Percentiles rank a stretch among this genome's conserved stretches.
Evolutionary conservation across 2,113 vertebrate species (phyloP).

Genomic region (Litocranius walleri): DNA sequence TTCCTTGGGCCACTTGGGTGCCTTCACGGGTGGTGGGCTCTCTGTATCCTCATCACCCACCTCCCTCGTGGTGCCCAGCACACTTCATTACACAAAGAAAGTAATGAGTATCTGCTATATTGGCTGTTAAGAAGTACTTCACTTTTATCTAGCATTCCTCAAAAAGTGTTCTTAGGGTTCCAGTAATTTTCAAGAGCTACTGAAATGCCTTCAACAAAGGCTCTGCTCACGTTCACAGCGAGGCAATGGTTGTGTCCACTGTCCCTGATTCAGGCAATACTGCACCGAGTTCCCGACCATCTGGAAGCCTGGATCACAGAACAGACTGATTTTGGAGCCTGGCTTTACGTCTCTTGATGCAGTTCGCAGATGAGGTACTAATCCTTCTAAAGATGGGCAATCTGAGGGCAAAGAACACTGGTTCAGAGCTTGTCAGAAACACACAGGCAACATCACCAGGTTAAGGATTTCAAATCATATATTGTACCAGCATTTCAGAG

Average conservation of each 20-base stretch:
- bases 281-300: constrained; percentile 93
- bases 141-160: not conserved
- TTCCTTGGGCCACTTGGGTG: not conserved
- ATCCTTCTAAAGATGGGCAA: constrained; percentile 89
- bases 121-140: not conserved
- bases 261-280: constrained; percentile 92
- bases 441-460: not conserved
- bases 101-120: not conserved
- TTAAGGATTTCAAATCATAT: not conserved
- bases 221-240: constrained; percentile 91
- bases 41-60: not conserved
- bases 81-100: not conserved
- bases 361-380: constrained; percentile 84
- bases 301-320: constrained; percentile 94
- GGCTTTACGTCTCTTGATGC: constrained; percentile 86
- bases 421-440: constrained; percentile 7
- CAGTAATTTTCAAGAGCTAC: not conserved
- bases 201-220: not conserved
- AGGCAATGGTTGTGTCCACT: constrained; percentile 93
- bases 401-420: constrained; percentile 81
- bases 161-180: not conserved
- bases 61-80: not conserved
- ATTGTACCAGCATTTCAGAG: not conserved
- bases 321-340: constrained; percentile 90
- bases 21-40: too few species aligned